A percentile compares a stretch with the other conserved stretches of the same genome.
phyloP scores from a whole-genome alignment of 2,797 vertebrate species.

The Thripadectes ignobilis region DNA sequence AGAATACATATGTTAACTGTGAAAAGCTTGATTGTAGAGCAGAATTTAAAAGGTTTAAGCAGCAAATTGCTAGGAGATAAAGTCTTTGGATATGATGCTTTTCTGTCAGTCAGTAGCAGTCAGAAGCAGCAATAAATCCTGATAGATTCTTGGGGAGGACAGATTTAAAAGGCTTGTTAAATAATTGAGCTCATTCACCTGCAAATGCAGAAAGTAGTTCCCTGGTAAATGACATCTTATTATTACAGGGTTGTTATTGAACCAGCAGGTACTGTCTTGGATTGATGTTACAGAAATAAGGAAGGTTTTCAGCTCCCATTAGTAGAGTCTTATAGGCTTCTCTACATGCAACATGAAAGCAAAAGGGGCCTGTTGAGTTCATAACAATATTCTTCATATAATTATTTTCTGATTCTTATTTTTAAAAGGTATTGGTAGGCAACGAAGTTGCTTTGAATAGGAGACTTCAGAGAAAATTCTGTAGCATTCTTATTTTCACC shows the following conservation, averaged over 20 bases:
- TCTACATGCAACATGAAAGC: neutral
- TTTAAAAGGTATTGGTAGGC: neutral
- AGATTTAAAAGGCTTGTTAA: neutral
- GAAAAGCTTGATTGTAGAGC: neutral
- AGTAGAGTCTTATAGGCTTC: neutral
- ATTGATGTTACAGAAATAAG: neutral
- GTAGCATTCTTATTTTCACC: neutral
- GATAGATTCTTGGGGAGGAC: neutral
- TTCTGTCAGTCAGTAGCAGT: neutral
- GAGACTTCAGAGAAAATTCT: neutral
- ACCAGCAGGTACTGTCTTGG: neutral
- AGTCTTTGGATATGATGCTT: neutral
- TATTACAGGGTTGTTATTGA: neutral
- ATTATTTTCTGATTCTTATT: neutral
- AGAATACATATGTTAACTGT: neutral
- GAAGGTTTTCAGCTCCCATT: conserved; percentile 30
- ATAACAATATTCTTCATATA: neutral
- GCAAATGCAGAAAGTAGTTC: neutral
- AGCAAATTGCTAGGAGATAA: neutral
- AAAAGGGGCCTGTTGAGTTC: neutral
- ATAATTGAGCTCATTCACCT: neutral
- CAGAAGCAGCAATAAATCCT: neutral
- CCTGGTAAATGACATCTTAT: neutral
- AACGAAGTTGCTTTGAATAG: neutral
- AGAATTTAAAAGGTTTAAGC: neutral